Evolutionary conservation across 2,113 vertebrate species (phyloP).

Genomic region (Dicrurus megarhynchus): DNA sequence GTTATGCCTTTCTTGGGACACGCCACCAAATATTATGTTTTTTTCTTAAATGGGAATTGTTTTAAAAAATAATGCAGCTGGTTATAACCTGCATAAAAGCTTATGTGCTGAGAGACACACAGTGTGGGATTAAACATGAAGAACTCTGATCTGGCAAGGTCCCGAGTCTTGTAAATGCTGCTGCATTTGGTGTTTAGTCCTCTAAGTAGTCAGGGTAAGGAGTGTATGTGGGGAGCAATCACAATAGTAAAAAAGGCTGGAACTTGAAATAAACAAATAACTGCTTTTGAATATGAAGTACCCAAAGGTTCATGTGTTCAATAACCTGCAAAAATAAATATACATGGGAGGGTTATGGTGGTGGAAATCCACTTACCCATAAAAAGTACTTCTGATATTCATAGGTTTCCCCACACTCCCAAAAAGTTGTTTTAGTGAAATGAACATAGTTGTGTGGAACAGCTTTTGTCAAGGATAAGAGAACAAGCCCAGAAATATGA

Average conservation of each 20-base stretch:
- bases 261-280: background rate
- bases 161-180: background rate
- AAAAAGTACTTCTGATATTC: background rate
- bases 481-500: background rate
- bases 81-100: background rate
- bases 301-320: background rate
- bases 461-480: background rate
- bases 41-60: background rate
- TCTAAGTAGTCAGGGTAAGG: background rate
- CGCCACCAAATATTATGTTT: background rate
- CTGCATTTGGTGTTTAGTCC: background rate
- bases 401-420: background rate
- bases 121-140: background rate
- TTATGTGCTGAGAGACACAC: background rate
- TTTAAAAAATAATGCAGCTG: background rate
- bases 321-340: background rate
- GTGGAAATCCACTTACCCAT: background rate
- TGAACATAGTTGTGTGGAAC: background rate
- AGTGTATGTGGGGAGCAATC: background rate
- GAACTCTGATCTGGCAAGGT: background rate
- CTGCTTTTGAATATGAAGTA: background rate
- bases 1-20: background rate
- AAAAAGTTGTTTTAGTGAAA: background rate
- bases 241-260: background rate
- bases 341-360: background rate